Percentiles rank a stretch among this genome's conserved stretches.
These are phyloP conservation scores for Hydrotaea cyrtoneurina DNA, from an alignment of 2,888 invertebrate species.

Conservation along the genomic window DNA sequence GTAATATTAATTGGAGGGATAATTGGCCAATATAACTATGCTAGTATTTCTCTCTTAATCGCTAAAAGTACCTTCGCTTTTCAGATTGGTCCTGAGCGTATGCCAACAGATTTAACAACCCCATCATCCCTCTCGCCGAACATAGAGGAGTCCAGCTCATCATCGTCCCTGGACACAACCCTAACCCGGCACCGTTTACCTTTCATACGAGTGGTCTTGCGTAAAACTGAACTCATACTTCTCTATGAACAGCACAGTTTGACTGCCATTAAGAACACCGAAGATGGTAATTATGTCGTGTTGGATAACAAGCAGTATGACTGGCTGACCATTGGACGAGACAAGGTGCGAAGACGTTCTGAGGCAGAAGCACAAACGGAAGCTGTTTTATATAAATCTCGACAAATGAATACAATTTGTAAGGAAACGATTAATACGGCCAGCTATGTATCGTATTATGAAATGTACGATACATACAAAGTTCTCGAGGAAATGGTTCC, in stretches of 20 bases:
- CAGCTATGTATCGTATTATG: constrained; percentile 88
- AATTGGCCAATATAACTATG: no score
- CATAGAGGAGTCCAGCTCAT: constrained; percentile 12
- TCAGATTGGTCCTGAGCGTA: constrained; percentile 55
- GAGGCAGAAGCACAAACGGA: constrained; percentile 87
- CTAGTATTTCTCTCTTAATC: no score
- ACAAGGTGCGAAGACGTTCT: constrained; percentile 85
- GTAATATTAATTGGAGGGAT: no score
- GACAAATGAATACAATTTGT: constrained; percentile 83
- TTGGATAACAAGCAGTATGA: constrained; percentile 86
- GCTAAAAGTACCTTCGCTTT: no score
- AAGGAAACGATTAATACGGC: constrained; percentile 82
- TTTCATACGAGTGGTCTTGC: constrained; percentile 84
- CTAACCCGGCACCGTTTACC: constrained; percentile 68
- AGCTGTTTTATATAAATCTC: constrained; percentile 84
- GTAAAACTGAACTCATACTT: constrained; percentile 85
- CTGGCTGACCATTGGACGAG: constrained; percentile 85
- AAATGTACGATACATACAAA: constrained; percentile 87
- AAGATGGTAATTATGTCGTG: constrained; percentile 83
- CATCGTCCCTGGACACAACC: background rate
- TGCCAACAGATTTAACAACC: constrained; percentile 65
- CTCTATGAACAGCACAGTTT: constrained; percentile 84
- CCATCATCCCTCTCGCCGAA: background rate
- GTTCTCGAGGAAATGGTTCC: constrained; percentile 71
- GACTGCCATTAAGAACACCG: constrained; percentile 83